phyloP scores from a whole-genome alignment of 2,113 vertebrate species.

The Pterocles burchelli region DNA sequence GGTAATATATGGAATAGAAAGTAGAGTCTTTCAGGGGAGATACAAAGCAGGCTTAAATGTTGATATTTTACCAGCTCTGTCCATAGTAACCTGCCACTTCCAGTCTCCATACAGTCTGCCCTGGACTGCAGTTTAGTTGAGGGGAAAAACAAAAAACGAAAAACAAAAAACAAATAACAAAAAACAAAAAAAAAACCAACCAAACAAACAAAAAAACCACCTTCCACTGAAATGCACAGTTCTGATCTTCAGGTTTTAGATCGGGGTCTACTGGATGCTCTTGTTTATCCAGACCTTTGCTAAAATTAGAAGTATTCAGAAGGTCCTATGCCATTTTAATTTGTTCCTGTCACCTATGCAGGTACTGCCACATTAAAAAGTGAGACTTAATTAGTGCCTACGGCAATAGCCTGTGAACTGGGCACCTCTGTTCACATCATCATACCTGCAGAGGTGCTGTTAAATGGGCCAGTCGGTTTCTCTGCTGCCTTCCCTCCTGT shows the following conservation, averaged over 20 bases:
- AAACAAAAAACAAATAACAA: background rate
- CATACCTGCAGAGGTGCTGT: background rate
- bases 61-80: background rate
- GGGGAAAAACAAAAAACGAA: background rate
- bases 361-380: background rate
- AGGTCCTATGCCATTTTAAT: background rate
- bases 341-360: background rate
- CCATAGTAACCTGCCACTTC: background rate
- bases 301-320: background rate
- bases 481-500: background rate
- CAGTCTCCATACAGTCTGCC: fast-evolving
- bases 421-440: background rate
- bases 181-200: too few species aligned
- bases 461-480: fast-evolving
- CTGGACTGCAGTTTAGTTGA: background rate
- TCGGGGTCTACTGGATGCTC: background rate
- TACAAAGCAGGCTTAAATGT: background rate
- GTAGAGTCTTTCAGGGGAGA: background rate
- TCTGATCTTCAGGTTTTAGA: background rate
- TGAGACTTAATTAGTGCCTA: background rate
- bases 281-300: background rate
- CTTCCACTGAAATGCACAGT: background rate
- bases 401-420: background rate
- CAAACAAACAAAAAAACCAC: too few species aligned
- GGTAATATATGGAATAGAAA: background rate